Percentiles rank a stretch among this genome's conserved stretches.
Evolutionary conservation across 30 jellyfish, hydroid and myxozoan species (phyloP).

Genomic region (Turritopsis rubra): DNA sequence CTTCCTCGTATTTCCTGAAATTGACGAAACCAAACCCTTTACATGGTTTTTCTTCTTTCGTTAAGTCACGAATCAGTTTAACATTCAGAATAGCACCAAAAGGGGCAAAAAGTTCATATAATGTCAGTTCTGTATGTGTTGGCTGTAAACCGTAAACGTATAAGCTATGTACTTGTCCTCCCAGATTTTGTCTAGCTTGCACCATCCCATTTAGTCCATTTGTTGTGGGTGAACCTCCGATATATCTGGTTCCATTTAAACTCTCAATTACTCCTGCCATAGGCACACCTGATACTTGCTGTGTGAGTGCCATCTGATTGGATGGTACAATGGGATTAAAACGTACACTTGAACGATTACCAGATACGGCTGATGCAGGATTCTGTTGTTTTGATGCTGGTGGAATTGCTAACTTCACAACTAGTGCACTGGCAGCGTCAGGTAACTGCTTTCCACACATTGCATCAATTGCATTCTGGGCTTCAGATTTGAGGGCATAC

Average conservation of each 20-base stretch:
- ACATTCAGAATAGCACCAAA: constrained; percentile 97
- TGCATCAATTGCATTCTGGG: constrained; percentile 78
- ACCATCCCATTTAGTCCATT: neutral
- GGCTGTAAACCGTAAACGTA: constrained; percentile 93
- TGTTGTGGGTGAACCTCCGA: constrained; percentile 5
- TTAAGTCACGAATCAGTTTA: constrained; percentile 73
- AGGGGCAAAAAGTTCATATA: constrained; percentile 93
- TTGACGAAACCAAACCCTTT: constrained; percentile 97
- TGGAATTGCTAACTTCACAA: constrained; percentile 93
- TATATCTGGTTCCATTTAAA: neutral
- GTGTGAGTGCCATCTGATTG: constrained; percentile 9
- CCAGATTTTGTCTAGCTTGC: neutral
- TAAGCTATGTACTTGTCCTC: constrained; percentile 27
- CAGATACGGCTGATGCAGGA: constrained; percentile 33
- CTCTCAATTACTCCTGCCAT: constrained; percentile 2
- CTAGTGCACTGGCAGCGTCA: constrained; percentile 45
- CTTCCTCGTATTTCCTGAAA: constrained; percentile 77
- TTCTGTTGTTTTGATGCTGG: constrained; percentile 88
- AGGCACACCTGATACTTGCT: constrained; percentile 1
- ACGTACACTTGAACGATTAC: constrained; percentile 45
- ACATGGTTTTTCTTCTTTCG: constrained; percentile 89
- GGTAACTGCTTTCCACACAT: constrained; percentile 80
- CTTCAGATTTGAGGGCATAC: constrained; percentile 74
- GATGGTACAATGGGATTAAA: constrained; percentile 69
- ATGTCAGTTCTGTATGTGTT: constrained; percentile 66